phyloP scores from a whole-genome alignment of 2,113 vertebrate species.

The Rana temporaria region DNA sequence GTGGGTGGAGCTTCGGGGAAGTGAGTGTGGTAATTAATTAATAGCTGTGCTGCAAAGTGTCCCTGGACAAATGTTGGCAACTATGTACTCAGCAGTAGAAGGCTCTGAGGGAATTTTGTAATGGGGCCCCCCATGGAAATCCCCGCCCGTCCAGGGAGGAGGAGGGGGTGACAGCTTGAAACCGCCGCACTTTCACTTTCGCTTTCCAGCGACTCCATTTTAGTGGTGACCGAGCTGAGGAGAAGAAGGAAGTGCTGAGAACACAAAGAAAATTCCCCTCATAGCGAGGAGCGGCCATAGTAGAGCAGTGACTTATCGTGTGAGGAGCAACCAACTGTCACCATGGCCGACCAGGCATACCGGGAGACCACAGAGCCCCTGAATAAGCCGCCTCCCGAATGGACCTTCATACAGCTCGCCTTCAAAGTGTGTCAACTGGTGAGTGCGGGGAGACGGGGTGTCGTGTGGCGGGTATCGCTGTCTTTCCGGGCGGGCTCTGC shows the following conservation, averaged over 20 bases:
- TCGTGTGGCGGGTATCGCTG: too few relatives aligned
- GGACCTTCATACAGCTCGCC: background rate
- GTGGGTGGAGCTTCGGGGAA: too few relatives aligned
- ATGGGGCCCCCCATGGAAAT: too few relatives aligned
- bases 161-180: too few relatives aligned
- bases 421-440: conserved; percentile 3
- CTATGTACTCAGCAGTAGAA: too few relatives aligned
- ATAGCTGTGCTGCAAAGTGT: too few relatives aligned
- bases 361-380: background rate
- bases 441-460: background rate
- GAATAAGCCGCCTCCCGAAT: too few relatives aligned
- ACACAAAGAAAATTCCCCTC: background rate
- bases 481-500: too few relatives aligned
- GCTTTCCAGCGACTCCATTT: conserved; percentile 6
- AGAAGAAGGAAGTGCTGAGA: conserved; percentile 23
- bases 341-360: background rate
- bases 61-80: too few relatives aligned
- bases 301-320: background rate
- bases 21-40: too few relatives aligned
- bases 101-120: too few relatives aligned
- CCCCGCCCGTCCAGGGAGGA: too few relatives aligned
- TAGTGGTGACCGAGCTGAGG: background rate
- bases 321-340: background rate
- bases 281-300: background rate
- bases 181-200: conserved; percentile 17